phyloP scores from a whole-genome alignment of 1,140 invertebrate species.

The Drosophila kikkawai region DNA sequence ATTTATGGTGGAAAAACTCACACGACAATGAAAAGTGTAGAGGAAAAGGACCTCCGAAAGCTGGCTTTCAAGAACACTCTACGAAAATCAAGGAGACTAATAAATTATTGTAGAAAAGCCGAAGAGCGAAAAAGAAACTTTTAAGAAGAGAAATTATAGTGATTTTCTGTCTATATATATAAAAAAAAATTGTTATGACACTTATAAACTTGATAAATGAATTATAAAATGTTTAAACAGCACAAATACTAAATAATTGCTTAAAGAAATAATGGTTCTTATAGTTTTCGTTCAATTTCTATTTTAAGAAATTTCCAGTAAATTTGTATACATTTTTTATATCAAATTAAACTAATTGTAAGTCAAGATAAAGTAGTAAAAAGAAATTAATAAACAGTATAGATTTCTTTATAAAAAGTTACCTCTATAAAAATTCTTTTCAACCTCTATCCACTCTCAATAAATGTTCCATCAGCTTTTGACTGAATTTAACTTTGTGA shows the following conservation, averaged over 20 bases:
- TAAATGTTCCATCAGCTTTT: constrained; percentile 3
- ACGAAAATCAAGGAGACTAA: constrained; percentile 11
- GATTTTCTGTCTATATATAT: neutral
- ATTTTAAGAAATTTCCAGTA: neutral
- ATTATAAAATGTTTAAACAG: too few species aligned
- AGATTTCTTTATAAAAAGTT: too few species aligned
- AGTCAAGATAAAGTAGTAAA: too few species aligned
- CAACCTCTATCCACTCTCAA: neutral
- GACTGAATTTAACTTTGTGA: constrained; percentile 19
- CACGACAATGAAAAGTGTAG: constrained; percentile 42
- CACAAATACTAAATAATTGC: neutral
- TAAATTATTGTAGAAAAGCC: constrained; percentile 1
- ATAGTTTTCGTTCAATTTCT: neutral
- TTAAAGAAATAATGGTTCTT: too few species aligned
- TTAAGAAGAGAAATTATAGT: neutral
- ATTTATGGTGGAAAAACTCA: constrained; percentile 75
- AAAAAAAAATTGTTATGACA: neutral
- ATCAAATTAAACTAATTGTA: too few species aligned
- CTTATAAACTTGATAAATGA: neutral
- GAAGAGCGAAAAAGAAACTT: neutral
- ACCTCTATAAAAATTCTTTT: neutral
- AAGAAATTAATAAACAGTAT: too few species aligned
- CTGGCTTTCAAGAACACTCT: constrained; percentile 20
- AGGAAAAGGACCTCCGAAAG: constrained; percentile 3
- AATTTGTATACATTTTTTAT: too few species aligned